Conservation (phyloP, 1,140 invertebrate species). For the Drosophila murphyi region DNA sequence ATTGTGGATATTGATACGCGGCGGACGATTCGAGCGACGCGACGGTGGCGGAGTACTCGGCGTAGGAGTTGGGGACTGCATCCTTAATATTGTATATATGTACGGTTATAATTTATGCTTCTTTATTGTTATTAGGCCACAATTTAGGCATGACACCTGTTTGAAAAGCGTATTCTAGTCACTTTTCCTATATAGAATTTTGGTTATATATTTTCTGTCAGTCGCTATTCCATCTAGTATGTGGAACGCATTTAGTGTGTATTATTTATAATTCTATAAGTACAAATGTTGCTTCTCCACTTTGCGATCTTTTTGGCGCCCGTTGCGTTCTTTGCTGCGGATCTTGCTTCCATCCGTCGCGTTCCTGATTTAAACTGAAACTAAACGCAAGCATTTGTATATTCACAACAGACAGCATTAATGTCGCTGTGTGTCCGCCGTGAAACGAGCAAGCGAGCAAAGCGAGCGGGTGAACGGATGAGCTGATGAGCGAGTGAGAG, state of each 20-base stretch:
- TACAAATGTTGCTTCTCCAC: slow-evolving; percentile 28
- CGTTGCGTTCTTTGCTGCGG: slow-evolving; percentile 21
- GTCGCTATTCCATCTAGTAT: slow-evolving; percentile 37
- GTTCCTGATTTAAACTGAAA: slow-evolving; percentile 64
- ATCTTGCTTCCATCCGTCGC: slow-evolving; percentile 59
- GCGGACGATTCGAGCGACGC: slow-evolving; percentile 63
- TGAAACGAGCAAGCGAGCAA: slow-evolving; percentile 17
- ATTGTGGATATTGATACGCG: slow-evolving; percentile 72
- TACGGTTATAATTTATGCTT: not conserved
- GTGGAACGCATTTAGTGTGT: slow-evolving; percentile 20
- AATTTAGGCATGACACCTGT: not conserved
- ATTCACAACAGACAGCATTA: slow-evolving; percentile 50
- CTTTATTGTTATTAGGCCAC: not conserved
- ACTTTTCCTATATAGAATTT: too few relatives aligned
- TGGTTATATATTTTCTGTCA: not conserved
- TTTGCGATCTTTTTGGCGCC: slow-evolving; percentile 35
- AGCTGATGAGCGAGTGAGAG: slow-evolving; percentile 23
- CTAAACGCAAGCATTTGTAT: slow-evolving; percentile 40
- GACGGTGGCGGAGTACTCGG: slow-evolving; percentile 66
- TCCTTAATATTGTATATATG: slow-evolving; percentile 47
- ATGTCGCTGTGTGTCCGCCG: slow-evolving; percentile 47
- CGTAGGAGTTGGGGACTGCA: slow-evolving; percentile 32
- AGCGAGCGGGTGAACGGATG: slow-evolving; percentile 13
- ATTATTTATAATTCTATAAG: slow-evolving; percentile 61
- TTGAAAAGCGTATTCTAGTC: not conserved